Percentiles rank a stretch among this genome's conserved stretches.
Evolutionary conservation across 1,140 invertebrate genomes (phyloP).

Genomic region (Bombus confusus): DNA sequence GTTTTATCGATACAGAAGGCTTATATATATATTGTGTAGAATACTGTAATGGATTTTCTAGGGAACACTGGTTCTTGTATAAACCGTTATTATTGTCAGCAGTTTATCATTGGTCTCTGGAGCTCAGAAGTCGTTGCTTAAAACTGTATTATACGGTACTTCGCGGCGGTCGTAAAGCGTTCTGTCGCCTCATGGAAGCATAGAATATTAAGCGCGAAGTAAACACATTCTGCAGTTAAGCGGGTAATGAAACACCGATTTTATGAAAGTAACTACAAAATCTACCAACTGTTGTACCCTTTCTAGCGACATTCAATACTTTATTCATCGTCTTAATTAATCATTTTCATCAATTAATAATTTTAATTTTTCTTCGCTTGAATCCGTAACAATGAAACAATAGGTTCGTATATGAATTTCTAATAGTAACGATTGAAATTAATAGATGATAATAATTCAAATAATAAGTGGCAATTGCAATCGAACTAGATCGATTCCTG

Average conservation of each 20-base stretch:
- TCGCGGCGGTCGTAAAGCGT: conserved; percentile 66
- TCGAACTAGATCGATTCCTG: too few species aligned
- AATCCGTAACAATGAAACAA: too few species aligned
- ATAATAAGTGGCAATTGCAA: too few species aligned
- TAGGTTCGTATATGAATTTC: too few species aligned
- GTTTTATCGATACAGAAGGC: not conserved
- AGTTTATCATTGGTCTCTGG: conserved; percentile 68
- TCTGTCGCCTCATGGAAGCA: conserved; percentile 60
- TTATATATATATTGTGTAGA: not conserved
- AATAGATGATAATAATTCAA: too few species aligned
- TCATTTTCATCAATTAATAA: too few species aligned
- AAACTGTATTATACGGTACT: conserved; percentile 69
- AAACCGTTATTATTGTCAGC: conserved; percentile 67
- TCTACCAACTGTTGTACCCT: conserved; percentile 44
- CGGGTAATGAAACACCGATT: conserved; percentile 60
- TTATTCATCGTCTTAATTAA: not conserved
- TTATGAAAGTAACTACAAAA: conserved; percentile 53
- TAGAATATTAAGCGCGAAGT: conserved; percentile 70
- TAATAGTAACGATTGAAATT: too few species aligned
- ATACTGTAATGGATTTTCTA: conserved; percentile 55
- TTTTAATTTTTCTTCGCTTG: not conserved
- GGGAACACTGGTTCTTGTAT: conserved; percentile 39
- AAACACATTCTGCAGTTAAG: conserved; percentile 59
- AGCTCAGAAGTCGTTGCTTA: conserved; percentile 66
- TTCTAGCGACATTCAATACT: not conserved